These are phyloP conservation scores for Larimichthys crocea DNA, from an alignment of 2,113 vertebrate genomes.

Conservation along the genomic window DNA sequence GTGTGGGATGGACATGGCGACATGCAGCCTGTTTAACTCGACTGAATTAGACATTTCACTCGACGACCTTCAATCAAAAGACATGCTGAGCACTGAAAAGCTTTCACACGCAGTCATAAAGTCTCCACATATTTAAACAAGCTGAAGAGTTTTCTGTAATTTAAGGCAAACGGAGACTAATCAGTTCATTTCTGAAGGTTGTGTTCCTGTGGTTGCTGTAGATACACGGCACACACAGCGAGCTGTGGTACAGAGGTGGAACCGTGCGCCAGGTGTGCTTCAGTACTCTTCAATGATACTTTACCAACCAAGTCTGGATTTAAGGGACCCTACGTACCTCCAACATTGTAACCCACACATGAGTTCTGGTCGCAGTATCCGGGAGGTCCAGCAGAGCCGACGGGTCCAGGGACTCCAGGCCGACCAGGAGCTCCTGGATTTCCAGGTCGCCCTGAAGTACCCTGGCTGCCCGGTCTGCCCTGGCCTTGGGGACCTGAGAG, in stretches of 20 bases:
- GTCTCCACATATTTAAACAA: not conserved
- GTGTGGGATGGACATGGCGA: not conserved
- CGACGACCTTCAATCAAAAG: not conserved
- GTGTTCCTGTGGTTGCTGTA: not conserved
- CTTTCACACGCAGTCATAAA: slow-evolving; percentile 12
- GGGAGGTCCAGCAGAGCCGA: slow-evolving; percentile 89
- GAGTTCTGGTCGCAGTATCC: slow-evolving; percentile 96
- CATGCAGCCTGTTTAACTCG: slow-evolving; percentile 43
- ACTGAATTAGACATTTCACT: slow-evolving; percentile 25
- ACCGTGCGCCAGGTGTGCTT: not conserved
- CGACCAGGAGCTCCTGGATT: slow-evolving; percentile 90
- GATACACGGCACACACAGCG: not conserved
- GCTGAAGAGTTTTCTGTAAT: not conserved
- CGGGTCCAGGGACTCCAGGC: slow-evolving; percentile 87
- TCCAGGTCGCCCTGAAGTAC: slow-evolving; percentile 90
- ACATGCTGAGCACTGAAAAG: not conserved
- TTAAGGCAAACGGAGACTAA: too few relatives aligned
- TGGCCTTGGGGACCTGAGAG: slow-evolving; percentile 90
- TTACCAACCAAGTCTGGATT: not conserved
- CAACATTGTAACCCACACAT: slow-evolving; percentile 92
- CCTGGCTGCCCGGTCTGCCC: slow-evolving; percentile 90
- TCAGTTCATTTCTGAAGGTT: not conserved
- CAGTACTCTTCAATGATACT: not conserved
- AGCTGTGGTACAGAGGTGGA: not conserved
- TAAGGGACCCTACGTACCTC: slow-evolving; percentile 84